These are phyloP conservation scores for Pandion haliaetus DNA, from an alignment of 2,113 vertebrate species.

Conservation along the genomic window DNA sequence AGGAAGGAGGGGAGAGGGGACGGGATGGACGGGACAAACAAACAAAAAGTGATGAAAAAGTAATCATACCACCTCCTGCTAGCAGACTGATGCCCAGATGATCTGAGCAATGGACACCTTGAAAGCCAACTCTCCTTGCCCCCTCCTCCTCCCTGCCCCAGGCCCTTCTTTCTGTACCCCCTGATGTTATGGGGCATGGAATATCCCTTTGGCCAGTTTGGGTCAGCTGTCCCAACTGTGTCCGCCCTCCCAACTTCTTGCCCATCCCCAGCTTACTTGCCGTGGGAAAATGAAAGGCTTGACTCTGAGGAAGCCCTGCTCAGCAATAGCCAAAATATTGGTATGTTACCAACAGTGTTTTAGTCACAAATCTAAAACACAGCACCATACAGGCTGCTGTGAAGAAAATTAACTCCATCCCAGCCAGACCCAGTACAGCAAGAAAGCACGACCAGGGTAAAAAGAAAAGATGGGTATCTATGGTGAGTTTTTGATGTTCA, in stretches of 20 bases:
- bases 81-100: background rate
- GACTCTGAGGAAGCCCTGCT: background rate
- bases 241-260: background rate
- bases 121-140: background rate
- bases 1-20: background rate
- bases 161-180: background rate
- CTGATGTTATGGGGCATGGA: background rate
- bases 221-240: background rate
- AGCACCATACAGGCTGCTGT: background rate
- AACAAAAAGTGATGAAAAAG: background rate
- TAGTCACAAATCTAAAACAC: background rate
- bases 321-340: background rate
- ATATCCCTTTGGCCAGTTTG: background rate
- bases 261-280: background rate
- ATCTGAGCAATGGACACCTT: background rate
- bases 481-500: background rate
- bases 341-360: background rate
- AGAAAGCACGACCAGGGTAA: background rate
- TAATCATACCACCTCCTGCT: background rate
- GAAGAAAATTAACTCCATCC: background rate
- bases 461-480: background rate
- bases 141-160: background rate
- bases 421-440: background rate
- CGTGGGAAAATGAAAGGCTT: background rate
- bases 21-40: background rate